Conservation (phyloP, 1,140 invertebrate species). For the Pogonus chalceus region DNA sequence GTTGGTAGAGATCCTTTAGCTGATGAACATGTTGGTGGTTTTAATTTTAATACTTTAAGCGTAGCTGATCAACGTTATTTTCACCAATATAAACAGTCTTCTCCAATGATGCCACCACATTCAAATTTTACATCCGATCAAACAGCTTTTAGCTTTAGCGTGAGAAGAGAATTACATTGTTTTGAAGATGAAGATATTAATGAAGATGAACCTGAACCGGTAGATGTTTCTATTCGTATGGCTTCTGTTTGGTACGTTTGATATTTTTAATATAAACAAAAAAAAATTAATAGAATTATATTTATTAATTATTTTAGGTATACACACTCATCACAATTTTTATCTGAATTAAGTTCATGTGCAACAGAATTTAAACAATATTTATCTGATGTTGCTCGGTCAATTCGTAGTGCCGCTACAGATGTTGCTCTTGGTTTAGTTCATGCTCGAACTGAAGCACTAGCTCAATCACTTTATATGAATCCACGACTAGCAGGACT, state of each 20-base stretch:
- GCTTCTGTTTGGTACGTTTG: conserved; percentile 90
- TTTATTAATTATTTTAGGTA: no score
- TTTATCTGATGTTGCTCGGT: conserved; percentile 62
- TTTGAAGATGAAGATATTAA: no score
- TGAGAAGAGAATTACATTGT: not conserved
- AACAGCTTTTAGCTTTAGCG: not conserved
- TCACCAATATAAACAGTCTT: no score
- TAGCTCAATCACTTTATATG: conserved; percentile 43
- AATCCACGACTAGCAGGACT: conserved; percentile 38
- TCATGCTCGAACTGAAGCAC: conserved; percentile 48
- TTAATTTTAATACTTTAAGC: no score
- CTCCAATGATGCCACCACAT: not conserved
- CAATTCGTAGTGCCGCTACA: conserved; percentile 80
- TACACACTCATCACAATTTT: conserved; percentile 77
- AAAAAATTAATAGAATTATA: no score
- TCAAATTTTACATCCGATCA: not conserved
- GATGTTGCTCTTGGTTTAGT: conserved; percentile 90
- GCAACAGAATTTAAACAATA: conserved; percentile 60
- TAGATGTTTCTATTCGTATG: conserved; percentile 54
- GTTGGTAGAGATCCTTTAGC: conserved; percentile 66
- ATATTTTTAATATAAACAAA: no score
- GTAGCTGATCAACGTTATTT: no score
- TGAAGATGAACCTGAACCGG: conserved; percentile 33
- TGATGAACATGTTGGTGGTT: no score
- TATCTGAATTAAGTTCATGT: conserved; percentile 79